Percentiles rank a stretch among this genome's conserved stretches.
phyloP scores from a whole-genome alignment of 2,113 vertebrate genomes.

The Epinephelus moara region DNA sequence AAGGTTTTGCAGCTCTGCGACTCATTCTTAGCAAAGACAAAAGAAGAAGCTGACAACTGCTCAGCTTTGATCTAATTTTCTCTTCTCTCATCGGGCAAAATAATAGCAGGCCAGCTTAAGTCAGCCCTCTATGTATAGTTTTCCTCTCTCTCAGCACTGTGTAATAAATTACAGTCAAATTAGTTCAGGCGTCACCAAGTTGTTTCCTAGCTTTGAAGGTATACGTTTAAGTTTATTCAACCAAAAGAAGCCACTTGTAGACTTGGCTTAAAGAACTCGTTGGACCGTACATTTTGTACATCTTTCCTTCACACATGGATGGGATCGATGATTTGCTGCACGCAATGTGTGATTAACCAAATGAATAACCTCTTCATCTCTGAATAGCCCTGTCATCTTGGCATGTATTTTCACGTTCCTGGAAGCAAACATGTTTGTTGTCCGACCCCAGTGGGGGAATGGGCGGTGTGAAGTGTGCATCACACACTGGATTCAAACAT shows the following conservation, averaged over 20 bases:
- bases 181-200: background rate
- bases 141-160: background rate
- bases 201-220: background rate
- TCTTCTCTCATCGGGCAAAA: slow-evolving; percentile 4
- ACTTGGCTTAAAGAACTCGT: background rate
- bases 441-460: slow-evolving; percentile 6
- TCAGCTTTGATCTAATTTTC: slow-evolving; percentile 36
- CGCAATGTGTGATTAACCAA: slow-evolving; percentile 39
- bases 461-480: slow-evolving; percentile 40
- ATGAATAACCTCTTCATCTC: slow-evolving; percentile 38
- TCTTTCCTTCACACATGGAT: slow-evolving; percentile 13
- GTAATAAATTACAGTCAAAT: slow-evolving; percentile 11
- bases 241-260: background rate
- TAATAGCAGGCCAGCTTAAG: background rate
- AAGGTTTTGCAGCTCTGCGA: slow-evolving; percentile 15
- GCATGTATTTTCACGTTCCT: slow-evolving; percentile 64
- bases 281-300: background rate
- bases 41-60: slow-evolving; percentile 59
- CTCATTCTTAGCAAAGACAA: slow-evolving; percentile 52
- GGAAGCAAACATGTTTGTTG: slow-evolving; percentile 37
- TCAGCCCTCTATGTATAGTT: background rate
- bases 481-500: slow-evolving; percentile 56
- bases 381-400: slow-evolving; percentile 53
- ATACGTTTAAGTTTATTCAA: background rate
- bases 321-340: slow-evolving; percentile 38